Evolutionary conservation across 2,113 vertebrate species (phyloP), one percentile per base, ranked within the genome.

Genomic region (Sebastes schlegelii): DNA sequence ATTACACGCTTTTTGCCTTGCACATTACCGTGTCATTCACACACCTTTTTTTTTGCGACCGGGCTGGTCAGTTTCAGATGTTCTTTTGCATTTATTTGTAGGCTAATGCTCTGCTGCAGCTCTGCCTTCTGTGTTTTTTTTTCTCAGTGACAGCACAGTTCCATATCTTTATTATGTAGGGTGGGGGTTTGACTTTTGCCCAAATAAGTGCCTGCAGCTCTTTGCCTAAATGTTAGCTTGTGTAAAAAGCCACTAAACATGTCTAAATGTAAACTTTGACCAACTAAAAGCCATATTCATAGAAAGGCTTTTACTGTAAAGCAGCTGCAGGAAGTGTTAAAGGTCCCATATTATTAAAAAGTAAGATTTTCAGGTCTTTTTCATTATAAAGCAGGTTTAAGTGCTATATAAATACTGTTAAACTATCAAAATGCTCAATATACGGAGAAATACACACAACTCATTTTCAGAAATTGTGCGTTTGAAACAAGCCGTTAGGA

Each of bases 121-220:
- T 34, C 26, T 34, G 26, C 26, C 4, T 34, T 34, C 26, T 23
- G 1, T 23, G 26, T 26, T 26, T 26, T 26, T 26, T 26, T 26
- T 26, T 26, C 26, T 26, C 26, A 5, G 43, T 10, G 26, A 21
- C 34, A 69, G 57, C 42, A 13, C 17, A 23, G 40, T 60, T 48
- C 7, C 58, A 57, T 42, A 14, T 48, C 48, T 34, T 61, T 23
- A 54, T 68, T 13, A 74, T 48, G 17, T 23, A 34, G 12, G 51
- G 2, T n/a, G 16, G 21, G 43, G 58, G 60, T 63, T 57, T 72
- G 21, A 62, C 67, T 67, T 72, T 55, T 61, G 51, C 43, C 77
- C 60, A 12, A 34, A 16, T 40, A 34, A 11, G 13, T 3, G 49
- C 58, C 19, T 45, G 6, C 21, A 19, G 68, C 76, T 23, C 13